Base-by-base conservation (phyloP, 2,797 vertebrate genomes). In the Propithecus deckenii region DNA sequence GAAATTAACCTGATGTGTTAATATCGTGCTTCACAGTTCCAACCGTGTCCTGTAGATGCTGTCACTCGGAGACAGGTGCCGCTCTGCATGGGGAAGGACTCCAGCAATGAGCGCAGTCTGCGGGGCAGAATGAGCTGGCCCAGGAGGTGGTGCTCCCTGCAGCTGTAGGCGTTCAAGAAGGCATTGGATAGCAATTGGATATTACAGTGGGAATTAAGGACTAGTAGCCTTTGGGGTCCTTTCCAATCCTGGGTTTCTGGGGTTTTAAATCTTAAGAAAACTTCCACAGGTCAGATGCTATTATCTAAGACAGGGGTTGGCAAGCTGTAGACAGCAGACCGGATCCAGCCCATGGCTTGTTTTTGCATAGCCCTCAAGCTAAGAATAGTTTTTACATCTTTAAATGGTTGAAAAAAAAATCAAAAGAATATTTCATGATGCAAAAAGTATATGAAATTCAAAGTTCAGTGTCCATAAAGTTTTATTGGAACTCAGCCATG, bases 1-100 rank as follows among this genome's bases (percentile, higher is more conserved):
- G 94, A 97, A 98, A 92, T 92, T 97, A 97, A 96, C 72, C 81
- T 61, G 75, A 94, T 84, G 35, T 41, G 88, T 94, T 97, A 94
- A 92, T 97, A 98, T 89, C 79, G 59, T 61, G 63, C 74, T 85
- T 85, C 96, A 25, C 72, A 83, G 72, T 95, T 94, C 93, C 67
- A n/a, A 85, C 35, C 43, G 76, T 76, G 75, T 89, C 89, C 17
- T n/a, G 48, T 32, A 65, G 91, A 94, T 3, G 6, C 57, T 50
- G 67, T 95, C 46, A 30, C 50, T 75, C 91, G 67, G 80, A 93
- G 89, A 83, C 93, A 96, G 97, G 97, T 93, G 97, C 91, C 0
- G 0, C 87, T 94, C 91, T 75, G 72, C 32, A 2, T 35, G 67
- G 85, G 89, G 65, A 94, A 50, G 93, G 76, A 28, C 43, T 61